phyloP scores from a whole-genome alignment of 2,113 vertebrate genomes.

The Rhynchopsitta pachyrhyncha region DNA sequence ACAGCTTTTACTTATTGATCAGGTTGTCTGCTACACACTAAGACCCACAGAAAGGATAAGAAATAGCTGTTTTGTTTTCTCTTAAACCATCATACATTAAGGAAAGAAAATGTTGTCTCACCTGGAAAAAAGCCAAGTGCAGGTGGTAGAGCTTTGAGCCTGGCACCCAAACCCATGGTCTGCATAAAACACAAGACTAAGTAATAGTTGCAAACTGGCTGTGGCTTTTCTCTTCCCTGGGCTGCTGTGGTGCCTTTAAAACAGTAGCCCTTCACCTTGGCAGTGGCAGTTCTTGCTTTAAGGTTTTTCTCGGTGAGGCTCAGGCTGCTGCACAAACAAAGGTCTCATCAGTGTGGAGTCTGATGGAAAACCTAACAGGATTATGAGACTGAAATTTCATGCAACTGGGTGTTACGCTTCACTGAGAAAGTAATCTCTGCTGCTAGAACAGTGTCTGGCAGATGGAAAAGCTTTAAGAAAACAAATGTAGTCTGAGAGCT shows the following conservation, averaged over 20 bases:
- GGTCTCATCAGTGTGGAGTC: background rate
- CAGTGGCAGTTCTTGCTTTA: background rate
- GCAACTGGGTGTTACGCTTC: background rate
- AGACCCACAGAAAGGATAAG: accelerated
- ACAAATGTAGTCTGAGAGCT: background rate
- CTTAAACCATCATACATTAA: background rate
- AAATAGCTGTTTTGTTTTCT: background rate
- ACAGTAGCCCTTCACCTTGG: background rate
- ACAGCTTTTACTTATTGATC: no score
- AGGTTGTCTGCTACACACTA: background rate
- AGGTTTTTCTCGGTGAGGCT: background rate
- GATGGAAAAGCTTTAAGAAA: background rate
- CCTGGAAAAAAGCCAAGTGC: background rate
- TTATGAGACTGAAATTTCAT: slow-evolving; percentile 48
- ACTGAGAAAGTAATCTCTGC: background rate
- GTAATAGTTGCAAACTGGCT: background rate
- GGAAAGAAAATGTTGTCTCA: accelerated
- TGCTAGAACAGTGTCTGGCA: background rate
- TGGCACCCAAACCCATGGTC: background rate
- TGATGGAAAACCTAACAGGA: background rate
- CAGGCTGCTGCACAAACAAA: background rate
- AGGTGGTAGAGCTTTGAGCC: background rate
- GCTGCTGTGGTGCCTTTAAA: background rate
- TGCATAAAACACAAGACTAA: background rate
- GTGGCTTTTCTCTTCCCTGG: background rate